phyloP scores from a whole-genome alignment of 1,140 invertebrate species.

The Scaptomyza graminum region DNA sequence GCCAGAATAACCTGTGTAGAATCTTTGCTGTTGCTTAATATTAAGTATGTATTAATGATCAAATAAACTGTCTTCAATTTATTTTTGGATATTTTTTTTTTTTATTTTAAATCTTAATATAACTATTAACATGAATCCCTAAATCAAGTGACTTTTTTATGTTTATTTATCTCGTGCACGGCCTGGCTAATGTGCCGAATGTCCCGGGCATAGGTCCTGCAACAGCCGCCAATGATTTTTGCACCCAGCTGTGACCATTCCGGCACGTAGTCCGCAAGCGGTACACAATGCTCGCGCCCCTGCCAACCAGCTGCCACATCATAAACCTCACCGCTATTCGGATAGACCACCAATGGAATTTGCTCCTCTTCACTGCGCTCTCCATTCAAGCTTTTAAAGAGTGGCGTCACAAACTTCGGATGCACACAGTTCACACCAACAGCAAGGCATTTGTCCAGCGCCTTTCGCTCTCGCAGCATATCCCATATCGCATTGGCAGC shows the following conservation, averaged over 20 bases:
- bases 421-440: constrained; percentile 94
- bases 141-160: constrained; percentile 61
- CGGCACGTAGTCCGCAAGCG: constrained; percentile 86
- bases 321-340: constrained; percentile 89
- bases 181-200: constrained; percentile 85
- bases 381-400: constrained; percentile 85
- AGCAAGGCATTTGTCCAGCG: constrained; percentile 89
- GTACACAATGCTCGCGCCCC: constrained; percentile 85
- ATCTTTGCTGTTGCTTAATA: no score
- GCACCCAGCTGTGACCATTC: constrained; percentile 90
- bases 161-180: constrained; percentile 70
- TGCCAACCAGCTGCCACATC: constrained; percentile 86
- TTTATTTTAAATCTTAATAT: constrained; percentile 41
- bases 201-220: constrained; percentile 88
- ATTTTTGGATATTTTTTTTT: background rate
- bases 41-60: no score
- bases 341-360: constrained; percentile 88
- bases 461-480: constrained; percentile 87
- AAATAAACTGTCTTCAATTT: no score
- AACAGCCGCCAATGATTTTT: constrained; percentile 91
- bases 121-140: constrained; percentile 27
- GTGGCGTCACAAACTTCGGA: constrained; percentile 85
- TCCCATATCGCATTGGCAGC: constrained; percentile 83
- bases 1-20: no score
- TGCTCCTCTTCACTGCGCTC: constrained; percentile 58